These are phyloP conservation scores for Anastrepha ludens DNA, from an alignment of 1,140 invertebrate genomes.

Conservation along the genomic window DNA sequence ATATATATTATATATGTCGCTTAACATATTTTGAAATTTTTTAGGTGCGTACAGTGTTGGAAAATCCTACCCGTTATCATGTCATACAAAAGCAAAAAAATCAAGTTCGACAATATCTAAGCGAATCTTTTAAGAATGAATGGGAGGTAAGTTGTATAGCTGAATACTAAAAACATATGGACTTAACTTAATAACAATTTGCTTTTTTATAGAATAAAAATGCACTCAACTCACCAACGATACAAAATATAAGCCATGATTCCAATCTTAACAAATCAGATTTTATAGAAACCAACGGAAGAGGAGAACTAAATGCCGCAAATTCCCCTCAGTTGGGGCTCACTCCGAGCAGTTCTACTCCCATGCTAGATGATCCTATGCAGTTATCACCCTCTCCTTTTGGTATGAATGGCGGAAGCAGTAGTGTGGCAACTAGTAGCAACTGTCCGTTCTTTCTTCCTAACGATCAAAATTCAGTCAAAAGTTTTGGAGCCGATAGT, in stretches of 20 bases:
- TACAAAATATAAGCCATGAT: constrained; percentile 4
- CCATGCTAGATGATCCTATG: constrained; percentile 54
- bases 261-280: not conserved
- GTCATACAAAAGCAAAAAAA: constrained; percentile 92
- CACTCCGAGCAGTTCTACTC: constrained; percentile 16
- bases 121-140: constrained; percentile 80
- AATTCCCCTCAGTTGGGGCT: constrained; percentile 35
- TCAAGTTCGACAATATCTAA: constrained; percentile 90
- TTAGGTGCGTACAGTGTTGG: constrained; percentile 87
- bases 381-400: constrained; percentile 50
- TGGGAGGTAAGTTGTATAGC: constrained; percentile 59
- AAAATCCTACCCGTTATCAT: constrained; percentile 94
- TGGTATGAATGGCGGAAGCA: constrained; percentile 29
- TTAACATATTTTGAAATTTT: not conserved
- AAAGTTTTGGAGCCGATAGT: constrained; percentile 28
- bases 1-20: too few relatives aligned
- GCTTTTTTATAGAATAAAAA: constrained; percentile 58
- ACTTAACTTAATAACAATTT: not conserved
- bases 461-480: constrained; percentile 32
- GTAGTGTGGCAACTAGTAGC: constrained; percentile 16
- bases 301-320: not conserved
- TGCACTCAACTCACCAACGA: not conserved
- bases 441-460: constrained; percentile 32
- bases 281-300: not conserved
- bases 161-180: not conserved